Evolutionary conservation across 2,797 vertebrate genomes (phyloP), one percentile per base, ranked within the genome.

Genomic region (Amblyopsis hoosieri): DNA sequence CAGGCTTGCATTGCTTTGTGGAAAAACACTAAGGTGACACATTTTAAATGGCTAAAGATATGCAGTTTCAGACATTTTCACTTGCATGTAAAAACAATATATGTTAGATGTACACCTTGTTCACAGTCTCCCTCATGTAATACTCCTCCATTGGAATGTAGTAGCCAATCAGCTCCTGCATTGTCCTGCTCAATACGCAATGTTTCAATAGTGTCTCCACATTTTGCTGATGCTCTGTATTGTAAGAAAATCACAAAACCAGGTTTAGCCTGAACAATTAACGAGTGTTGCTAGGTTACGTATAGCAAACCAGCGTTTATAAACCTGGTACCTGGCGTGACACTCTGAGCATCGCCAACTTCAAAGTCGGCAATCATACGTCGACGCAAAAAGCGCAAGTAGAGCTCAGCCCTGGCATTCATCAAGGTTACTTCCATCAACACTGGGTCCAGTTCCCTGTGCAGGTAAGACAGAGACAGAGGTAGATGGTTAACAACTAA

Each of bases 61-160:
- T 54, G 12, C 29, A 54, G 53, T 33, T 29, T 54, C 4, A 54
- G n/a, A 12, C n/a, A n/a, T 10, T 37, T 13, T 15, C 29, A 12
- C 14, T 3, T 56, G 45, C 15, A 46, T 11, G 7, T 29, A 14
- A 17, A 37, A 56, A 33, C 12, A 54, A 48, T n/a, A 31, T 12
- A 10, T 5, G 10, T 49, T n/a, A 69, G 14, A 29, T 9, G 13
- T 19, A 1, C 76, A 98, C 97, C 96, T 99, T 99, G 87, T 94
- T 98, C 68, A 99, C 96, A 0, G 95, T 96, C 84, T 99, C 98
- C 66, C 95, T 94, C 98, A 99, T 99, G 91, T 97, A 99, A 80
- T 97, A 99, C 71, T 99, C 95, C 73, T 99, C 98, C 98, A 99
- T 99, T 51, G 97, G 97, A 75, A 99, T 94, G 60, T 99, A 99